Base-by-base conservation (phyloP, 1,140 invertebrate genomes). In the Holotrichia oblita region DNA sequence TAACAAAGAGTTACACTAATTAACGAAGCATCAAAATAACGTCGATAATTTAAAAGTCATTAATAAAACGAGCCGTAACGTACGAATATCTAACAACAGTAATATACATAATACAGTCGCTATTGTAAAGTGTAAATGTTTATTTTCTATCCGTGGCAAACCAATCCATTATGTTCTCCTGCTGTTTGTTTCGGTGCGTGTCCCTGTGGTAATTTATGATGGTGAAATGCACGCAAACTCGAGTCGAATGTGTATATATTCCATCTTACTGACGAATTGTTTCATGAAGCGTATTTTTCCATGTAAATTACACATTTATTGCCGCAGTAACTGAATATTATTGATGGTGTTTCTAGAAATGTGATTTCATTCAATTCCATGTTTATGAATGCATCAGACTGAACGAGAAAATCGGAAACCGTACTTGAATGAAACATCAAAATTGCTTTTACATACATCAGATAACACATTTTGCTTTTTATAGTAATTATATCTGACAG, bases 91-190 rank as follows among this genome's bases (percentile, higher is more conserved):
- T 17, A 17, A 17, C 42, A 76, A 76, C 14, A 55, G 73, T 74
- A 14, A 74, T 44, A 74, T 77, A 34, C 27, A 34, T 4, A 77
- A 77, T 77, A 27, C 40, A 77, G 55, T 77, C 14, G 41, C 59
- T 72, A 77, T 77, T 77, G 61, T 78, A 17, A 44, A 73, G 72
- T 78, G 20, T 41, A 78, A 73, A 78, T 78, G 69, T 78, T 78
- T 73, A 78, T 73, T 73, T 78, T 41, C 61, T 59, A 78, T 78
- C 77, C 77, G 42, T 73, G 61, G 34, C 59, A 55, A 76, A 76
- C 41, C 44, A 55, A 76, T 76, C 44, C 75, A 76, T 44, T 76
- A 76, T 76, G 22, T 55, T n/a, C 12, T 34, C 48, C 48, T 27
- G 61, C 24, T 69, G 61, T 69, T 61, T 40, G 76, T 41, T 27